Evolutionary conservation across 2,113 vertebrate genomes (phyloP), one percentile per base, ranked within the genome.

Genomic region (Odontesthes bonariensis): DNA sequence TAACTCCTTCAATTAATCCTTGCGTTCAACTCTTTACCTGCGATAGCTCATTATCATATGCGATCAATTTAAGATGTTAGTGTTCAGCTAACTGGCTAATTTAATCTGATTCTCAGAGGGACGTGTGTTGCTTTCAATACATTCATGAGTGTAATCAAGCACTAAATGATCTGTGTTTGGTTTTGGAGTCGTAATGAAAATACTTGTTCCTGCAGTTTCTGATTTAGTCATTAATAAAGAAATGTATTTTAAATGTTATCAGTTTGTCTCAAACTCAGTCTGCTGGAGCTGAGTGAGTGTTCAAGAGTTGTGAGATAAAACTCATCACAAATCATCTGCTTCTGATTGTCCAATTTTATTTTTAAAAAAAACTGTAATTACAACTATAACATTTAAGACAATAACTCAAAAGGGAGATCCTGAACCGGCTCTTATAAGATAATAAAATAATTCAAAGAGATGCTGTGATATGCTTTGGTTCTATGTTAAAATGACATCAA

Each of bases 1-100:
- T 87, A 86, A 33, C 61, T 81, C 70, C 76, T 81, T 82, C 54
- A 74, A 58, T 49, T 77, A 85, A 87, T 83, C 73, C 77, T 71
- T 58, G 49, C 11, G 0, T 32, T 51, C 19, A 1, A 74, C 66
- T 75, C 66, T 58, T 84, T 73, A 60, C 69, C 69, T 68, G 16
- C 52, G 23, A 27, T 31, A 13, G 31, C 40, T 80, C 53, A 67
- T 79, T 83, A 66, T 57, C 44, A 59, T 69, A 80, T 75, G 58
- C 71, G 64, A 76, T 40, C 66, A 76, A 59, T 85, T 79, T 73
- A 51, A 38, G 20, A 61, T 72, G 64, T 76, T 68, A 74, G 38
- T 58, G 52, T 51, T 63, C 38, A 67, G 52, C 33, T 73, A 75
- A 75, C 31, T 58, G 42, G 32, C 51, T 73, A 51, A 84, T 81